These are phyloP conservation scores for Psittacus erithacus DNA, from an alignment of 2,113 vertebrate genomes.

Conservation along the genomic window DNA sequence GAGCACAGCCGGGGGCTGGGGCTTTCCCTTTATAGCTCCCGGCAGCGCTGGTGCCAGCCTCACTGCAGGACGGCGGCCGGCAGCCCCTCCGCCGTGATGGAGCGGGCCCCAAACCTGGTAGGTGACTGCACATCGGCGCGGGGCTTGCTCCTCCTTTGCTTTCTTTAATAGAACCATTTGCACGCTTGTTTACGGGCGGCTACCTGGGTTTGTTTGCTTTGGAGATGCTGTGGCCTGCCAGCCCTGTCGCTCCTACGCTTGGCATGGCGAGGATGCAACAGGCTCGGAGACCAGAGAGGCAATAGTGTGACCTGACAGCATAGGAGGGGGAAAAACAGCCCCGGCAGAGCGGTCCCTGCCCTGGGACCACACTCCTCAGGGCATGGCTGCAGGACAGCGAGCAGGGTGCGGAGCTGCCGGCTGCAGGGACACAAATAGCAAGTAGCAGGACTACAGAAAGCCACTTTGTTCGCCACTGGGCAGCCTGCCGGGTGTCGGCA, in stretches of 20 bases:
- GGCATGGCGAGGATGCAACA: not conserved
- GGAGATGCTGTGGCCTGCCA: constrained; percentile 11
- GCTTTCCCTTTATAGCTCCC: constrained; percentile 63
- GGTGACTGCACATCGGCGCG: not conserved
- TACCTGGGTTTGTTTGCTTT: constrained; percentile 51
- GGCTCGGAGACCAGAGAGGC: not conserved
- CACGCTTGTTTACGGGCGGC: not conserved
- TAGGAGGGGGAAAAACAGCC: not conserved
- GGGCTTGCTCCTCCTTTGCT: not conserved
- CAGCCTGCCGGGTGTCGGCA: constrained; percentile 51
- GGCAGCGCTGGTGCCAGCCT: not conserved
- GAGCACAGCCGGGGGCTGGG: constrained; percentile 20
- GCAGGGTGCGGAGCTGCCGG: not conserved
- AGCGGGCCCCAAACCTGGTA: constrained; percentile 65
- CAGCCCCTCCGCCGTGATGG: constrained; percentile 3
- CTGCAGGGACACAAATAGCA: constrained; percentile 19
- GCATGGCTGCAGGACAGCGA: not conserved
- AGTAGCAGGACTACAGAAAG: constrained; percentile 35
- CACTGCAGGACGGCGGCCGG: not conserved
- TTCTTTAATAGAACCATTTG: not conserved
- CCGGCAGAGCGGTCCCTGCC: not conserved
- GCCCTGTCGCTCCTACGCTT: not conserved
- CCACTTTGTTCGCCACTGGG: constrained; percentile 53
- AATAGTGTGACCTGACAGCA: not conserved
- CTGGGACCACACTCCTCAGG: not conserved